Conservation (phyloP, 64 coral and sea anemone genomes). For the Anthopleura sola region DNA sequence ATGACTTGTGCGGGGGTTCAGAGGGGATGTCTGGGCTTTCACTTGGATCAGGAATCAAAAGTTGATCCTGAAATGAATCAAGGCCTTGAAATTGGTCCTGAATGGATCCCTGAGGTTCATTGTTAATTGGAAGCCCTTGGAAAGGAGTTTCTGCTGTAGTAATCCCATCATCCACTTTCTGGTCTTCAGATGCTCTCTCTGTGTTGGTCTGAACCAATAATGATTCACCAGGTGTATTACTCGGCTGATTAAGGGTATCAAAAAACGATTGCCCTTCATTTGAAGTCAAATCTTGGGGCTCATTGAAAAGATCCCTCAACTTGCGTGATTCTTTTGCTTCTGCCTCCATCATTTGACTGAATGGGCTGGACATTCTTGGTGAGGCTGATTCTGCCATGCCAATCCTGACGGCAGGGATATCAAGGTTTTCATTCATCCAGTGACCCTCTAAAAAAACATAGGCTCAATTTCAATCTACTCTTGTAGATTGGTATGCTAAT, state of each 20-base stretch:
- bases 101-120: background rate
- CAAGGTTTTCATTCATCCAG: constrained; percentile 54
- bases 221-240: background rate
- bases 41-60: background rate
- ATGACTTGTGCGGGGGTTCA: constrained; percentile 6
- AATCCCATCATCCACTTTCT: background rate
- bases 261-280: constrained; percentile 15
- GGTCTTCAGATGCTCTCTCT: background rate
- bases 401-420: background rate
- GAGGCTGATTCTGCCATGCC: constrained; percentile 5
- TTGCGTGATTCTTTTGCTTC: constrained; percentile 17
- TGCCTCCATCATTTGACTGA: background rate
- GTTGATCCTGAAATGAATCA: constrained; percentile 3
- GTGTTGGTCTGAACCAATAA: background rate
- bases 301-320: constrained; percentile 14
- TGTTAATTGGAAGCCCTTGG: background rate
- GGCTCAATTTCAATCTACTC: background rate
- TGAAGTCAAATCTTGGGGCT: background rate
- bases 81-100: background rate
- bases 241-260: constrained; percentile 5
- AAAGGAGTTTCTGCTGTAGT: background rate
- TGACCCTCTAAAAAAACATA: constrained; percentile 52
- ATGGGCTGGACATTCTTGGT: constrained; percentile 8
- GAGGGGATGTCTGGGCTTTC: background rate
- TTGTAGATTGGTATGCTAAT: no score